Evolutionary conservation across 2,797 vertebrate species (phyloP).

Genomic region (Mus minutoides): DNA sequence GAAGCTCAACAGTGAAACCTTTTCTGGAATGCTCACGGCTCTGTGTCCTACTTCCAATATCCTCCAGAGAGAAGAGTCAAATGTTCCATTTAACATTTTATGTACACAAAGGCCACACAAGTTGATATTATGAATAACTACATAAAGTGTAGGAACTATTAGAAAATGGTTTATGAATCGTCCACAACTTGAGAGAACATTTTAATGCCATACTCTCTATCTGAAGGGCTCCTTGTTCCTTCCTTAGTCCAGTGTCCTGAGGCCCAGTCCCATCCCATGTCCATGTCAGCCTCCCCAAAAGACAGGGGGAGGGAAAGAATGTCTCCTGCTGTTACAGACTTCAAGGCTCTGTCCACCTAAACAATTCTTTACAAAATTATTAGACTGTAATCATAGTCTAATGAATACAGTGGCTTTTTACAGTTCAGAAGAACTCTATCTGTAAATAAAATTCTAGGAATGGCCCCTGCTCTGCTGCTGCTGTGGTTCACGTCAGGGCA

Average conservation of each 20-base stretch:
- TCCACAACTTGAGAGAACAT: slow-evolving; percentile 30
- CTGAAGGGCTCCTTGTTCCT: neutral
- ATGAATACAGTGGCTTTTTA: slow-evolving; percentile 43
- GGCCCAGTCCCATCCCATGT: neutral
- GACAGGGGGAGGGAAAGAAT: neutral
- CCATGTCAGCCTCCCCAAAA: neutral
- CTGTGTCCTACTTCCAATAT: neutral
- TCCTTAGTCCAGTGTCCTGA: neutral
- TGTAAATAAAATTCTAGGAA: slow-evolving; percentile 70
- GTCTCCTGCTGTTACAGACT: neutral
- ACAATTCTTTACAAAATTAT: neutral
- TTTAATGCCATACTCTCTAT: neutral
- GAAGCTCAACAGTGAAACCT: neutral
- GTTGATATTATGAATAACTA: slow-evolving; percentile 1
- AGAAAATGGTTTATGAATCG: neutral
- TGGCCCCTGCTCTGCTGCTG: neutral
- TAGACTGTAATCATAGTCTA: neutral
- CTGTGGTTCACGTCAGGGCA: neutral
- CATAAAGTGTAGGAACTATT: neutral
- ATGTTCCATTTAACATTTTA: neutral
- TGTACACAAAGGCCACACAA: neutral
- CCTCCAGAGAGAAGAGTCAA: neutral
- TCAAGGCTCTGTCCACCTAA: neutral
- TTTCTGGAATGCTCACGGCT: neutral
- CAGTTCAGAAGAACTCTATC: slow-evolving; percentile 65